These are phyloP conservation scores for Poicephalus meyeri DNA, from an alignment of 2,113 vertebrate genomes.

Conservation along the genomic window DNA sequence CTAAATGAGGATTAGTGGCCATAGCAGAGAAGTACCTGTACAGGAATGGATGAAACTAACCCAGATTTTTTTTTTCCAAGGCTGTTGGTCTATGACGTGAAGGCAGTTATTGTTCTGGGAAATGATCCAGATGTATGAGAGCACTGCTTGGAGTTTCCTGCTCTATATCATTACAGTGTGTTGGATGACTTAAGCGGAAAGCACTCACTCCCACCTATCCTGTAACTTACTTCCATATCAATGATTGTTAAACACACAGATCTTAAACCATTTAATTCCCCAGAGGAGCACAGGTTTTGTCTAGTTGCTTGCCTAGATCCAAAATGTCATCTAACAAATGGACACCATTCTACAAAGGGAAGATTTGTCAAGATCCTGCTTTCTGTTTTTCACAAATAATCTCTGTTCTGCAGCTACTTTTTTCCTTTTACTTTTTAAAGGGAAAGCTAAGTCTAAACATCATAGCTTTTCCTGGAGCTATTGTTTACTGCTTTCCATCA, in stretches of 20 bases:
- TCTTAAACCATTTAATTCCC: background rate
- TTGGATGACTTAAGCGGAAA: background rate
- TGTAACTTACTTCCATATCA: background rate
- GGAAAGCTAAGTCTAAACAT: background rate
- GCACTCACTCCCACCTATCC: background rate
- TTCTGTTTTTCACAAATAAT: background rate
- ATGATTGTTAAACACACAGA: background rate
- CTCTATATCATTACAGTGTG: background rate
- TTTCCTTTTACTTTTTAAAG: background rate
- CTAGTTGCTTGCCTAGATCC: background rate
- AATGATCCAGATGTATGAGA: background rate
- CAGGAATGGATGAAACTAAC: background rate
- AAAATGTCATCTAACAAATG: background rate
- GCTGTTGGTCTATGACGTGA: background rate
- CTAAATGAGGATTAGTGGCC: background rate
- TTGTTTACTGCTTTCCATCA: background rate
- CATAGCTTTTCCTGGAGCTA: background rate
- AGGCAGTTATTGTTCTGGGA: background rate
- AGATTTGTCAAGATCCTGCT: background rate
- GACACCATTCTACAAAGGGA: background rate
- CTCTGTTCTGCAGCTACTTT: background rate
- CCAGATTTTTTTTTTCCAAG: background rate
- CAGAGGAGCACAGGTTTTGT: background rate
- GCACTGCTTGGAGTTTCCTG: background rate
- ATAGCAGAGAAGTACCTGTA: background rate